Evolutionary conservation across 1,140 invertebrate genomes (phyloP), one percentile per base, ranked within the genome.

Genomic region (Sarcophaga peregrina): DNA sequence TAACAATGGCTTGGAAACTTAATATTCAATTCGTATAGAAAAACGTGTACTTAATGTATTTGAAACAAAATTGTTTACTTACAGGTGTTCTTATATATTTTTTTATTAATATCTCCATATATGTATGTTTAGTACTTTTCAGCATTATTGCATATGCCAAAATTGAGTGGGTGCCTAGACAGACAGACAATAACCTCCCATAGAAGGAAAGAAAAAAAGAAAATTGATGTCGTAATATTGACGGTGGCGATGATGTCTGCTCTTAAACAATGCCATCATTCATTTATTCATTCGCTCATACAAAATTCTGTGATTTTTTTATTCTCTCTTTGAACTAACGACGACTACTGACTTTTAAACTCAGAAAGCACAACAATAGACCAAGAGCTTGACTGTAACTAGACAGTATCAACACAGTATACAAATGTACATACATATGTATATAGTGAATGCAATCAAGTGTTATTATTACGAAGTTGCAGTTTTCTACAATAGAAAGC

Each of bases 181-280:
- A 68, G 11, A 68, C 58, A 58, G 25, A 37, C 54, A 58, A 6
- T n/a, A 13, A 58, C 54, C n/a, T 58, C 54, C 54, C 54, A 13
- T 17, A 68, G 62, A 68, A n/a, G n/a, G n/a, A 8, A 20, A 68
- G 5, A 68, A 37, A 15, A 62, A 11, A 68, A 68, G 17, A 58
- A 58, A 58, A 68, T 68, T 78, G 47, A 48, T 50, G 46, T 78
- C 48, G 25, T 78, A 52, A 78, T 52, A 52, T 52, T 78, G 75
- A 52, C 17, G 47, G 37, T 78, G 47, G 3, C 8, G 62, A 68
- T 68, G 62, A 68, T 68, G 62, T 68, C 62, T 68, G 62, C 62
- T 68, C 8, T 68, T 8, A 68, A 68, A 68, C 62, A 68, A 68
- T 68, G 20, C 7, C 62, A 68, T 68, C 17, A 68, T 68, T 9